Evolutionary conservation across 2,113 vertebrate genomes (phyloP).

Genomic region (Dasypus novemcinctus): DNA sequence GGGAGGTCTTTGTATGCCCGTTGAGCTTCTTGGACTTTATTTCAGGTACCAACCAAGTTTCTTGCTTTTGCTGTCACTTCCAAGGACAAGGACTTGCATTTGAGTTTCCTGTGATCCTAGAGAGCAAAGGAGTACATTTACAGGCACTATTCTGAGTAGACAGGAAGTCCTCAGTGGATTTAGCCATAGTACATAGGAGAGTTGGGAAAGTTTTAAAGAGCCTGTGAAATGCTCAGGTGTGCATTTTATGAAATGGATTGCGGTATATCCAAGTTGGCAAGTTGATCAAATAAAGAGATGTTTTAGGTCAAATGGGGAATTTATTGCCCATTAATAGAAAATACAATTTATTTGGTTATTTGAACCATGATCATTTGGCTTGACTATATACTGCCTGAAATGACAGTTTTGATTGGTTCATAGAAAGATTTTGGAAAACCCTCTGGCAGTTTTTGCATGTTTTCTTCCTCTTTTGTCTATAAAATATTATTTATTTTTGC

Average conservation of each 20-base stretch:
- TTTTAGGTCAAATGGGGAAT: not conserved
- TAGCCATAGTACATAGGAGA: not conserved
- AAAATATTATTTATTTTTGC: not conserved
- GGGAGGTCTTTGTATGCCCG: not conserved
- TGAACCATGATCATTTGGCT: not conserved
- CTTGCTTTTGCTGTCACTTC: conserved; percentile 29
- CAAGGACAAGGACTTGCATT: not conserved
- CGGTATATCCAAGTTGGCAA: not conserved
- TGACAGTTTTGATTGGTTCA: not conserved
- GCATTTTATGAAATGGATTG: not conserved
- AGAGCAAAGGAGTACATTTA: not conserved
- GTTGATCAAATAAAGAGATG: not conserved
- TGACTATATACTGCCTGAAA: not conserved
- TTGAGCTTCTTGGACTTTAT: not conserved
- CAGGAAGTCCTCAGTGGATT: not conserved
- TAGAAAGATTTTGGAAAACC: not conserved
- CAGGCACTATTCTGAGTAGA: not conserved
- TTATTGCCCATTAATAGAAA: not conserved
- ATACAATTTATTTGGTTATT: conserved; percentile 13
- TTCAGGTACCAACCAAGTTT: not conserved
- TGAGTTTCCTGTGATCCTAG: not conserved
- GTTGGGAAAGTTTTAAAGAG: not conserved
- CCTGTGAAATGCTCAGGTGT: not conserved
- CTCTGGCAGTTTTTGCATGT: not conserved
- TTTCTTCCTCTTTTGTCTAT: not conserved